Evolutionary conservation across 37 sponge, comb jelly and placozoan species (phyloP), one percentile per base, ranked within the genome.

Genomic region (Amphimedon queenslandica): DNA sequence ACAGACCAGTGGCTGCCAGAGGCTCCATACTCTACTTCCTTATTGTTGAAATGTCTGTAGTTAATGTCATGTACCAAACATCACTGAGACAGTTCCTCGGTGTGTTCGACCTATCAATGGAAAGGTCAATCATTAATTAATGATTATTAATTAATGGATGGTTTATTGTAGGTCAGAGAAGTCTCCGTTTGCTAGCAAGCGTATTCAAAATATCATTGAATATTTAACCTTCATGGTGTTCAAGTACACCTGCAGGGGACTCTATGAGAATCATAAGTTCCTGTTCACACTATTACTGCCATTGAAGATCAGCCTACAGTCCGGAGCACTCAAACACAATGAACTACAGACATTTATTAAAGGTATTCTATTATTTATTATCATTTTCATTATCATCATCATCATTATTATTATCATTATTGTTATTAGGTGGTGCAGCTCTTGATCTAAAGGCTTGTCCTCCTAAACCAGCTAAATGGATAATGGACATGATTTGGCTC

Each of bases 1-100:
- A 88, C 63, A 74, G 99, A 3, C 99, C 96, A n/a, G 98, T 98
- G 51, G 99, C 99, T 1, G 70, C 91, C 30, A 60, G 99, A 16
- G 99, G 99, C 28, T 92, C 94, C 68, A 95, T 98, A 40, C 84
- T 98, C 41, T 98, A 98, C 75, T 98, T 98, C 87, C 80, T 98
- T 29, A 98, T 95, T n/a, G 93, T 95, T 41, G 93, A 98, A 80
- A 98, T 98, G 99, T 92, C 93, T 43, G 89, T 95, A 87, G 99
- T 98, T 23, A 98, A 98, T 40, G 65, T 77, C 40, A 98, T 98
- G 99, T 98, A 98, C 82, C 99, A 98, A 69, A 98, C 99, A 28
- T 95, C 93, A 40, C 80, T 98, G 32, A 37, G 51, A 33, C 99
- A 98, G 80, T 98, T 98, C 71, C 88, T 98, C 10, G 93, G 88